Base-by-base conservation (phyloP, 2,888 invertebrate species). In the Epistrophe grossulariae region DNA sequence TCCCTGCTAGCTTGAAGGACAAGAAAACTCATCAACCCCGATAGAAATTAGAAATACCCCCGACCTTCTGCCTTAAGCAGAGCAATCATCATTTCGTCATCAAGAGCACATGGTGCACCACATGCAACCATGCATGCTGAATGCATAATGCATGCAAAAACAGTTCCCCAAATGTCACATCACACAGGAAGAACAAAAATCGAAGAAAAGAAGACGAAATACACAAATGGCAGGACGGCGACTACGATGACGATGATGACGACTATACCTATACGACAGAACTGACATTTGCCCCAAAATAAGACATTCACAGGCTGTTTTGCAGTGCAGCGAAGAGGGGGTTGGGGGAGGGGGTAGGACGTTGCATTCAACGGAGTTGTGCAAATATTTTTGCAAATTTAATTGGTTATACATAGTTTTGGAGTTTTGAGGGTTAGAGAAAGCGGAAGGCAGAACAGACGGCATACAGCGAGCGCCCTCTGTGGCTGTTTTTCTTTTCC, bases 21-120 rank as follows among this genome's bases (percentile, higher is more conserved):
- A 85, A 82, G 82, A 83, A 83, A 87, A 87, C 83, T 87, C 87
- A 87, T 87, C 83, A 87, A 52, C 76, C 57, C 79, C 66, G 43
- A 62, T 43, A 76, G 64, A 79, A 80, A 87, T 87, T 87, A 83
- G 83, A 83, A 83, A 87, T 55, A 19, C 35, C 31, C 43, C 43
- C 35, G 24, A 31, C 76, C 55, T 40, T 55, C 40, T 55, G 31
- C 60, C 62, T 24, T 38, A 48, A 64, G 17, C 35, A 55, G 11
- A 50, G 64, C 79, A 84, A 80, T 80, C 74, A 84, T 84, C 76
- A 80, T 80, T 84, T 80, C 43, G 79, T 82, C 85, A 87, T 83
- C 78, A 79, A 64, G 80, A 84, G 59, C 78, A 82, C 79, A 82
- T 87, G 85, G 57, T 74, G 71, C 52, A 70, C 52, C 70, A 40